Base-by-base conservation (phyloP, 2,888 invertebrate species). In the Gibbula magus region DNA sequence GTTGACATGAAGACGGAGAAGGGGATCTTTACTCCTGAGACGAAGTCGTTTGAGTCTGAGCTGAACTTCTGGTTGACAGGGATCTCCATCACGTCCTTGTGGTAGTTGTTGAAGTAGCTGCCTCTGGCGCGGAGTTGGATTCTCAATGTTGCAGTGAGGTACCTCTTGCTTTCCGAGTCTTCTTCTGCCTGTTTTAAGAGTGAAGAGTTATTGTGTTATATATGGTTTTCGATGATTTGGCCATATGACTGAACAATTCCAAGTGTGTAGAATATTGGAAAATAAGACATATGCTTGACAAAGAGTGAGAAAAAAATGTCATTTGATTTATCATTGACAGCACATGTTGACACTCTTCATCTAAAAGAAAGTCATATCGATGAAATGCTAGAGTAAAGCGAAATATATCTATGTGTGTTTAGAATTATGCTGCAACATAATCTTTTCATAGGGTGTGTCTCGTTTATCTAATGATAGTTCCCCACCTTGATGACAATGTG, bases 1-100 rank as follows among this genome's bases (percentile, higher is more conserved):
- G 78, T 75, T 10, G 78, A 78, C 74, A 78, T 81, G 75, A 81
- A 81, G 39, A 81, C 75, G 18, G 81, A 81, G 25, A 81, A 61
- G 2, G 78, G 75, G 35, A 81, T 66, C 39, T 29, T 78, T 20
- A 45, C 54, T 3, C 52, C 32, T 8, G 39, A 51, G 18, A 20
- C 35, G 16, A 18, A 16, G 51, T 78, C 39, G 1, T 52, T 67
- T 0, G 29, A 22, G 66, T 66, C 54, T 2, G 53, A 22, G 18
- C 67, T 20, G 51, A 45, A 20, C n/a, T 29, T 32, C 29, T 52
- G 78, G 61, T 81, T 81, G 53, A 81, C 25, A 13, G 81, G 81
- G n/a, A 78, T 53, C 13, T 76, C 67, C 4, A 75, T 53, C 13
- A 78, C 56, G 56, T 39, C 53, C 29, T 51, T 61, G 39, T 66